Conservation (phyloP, 2,113 vertebrate genomes). For the Cyprichromis sp. region DNA sequence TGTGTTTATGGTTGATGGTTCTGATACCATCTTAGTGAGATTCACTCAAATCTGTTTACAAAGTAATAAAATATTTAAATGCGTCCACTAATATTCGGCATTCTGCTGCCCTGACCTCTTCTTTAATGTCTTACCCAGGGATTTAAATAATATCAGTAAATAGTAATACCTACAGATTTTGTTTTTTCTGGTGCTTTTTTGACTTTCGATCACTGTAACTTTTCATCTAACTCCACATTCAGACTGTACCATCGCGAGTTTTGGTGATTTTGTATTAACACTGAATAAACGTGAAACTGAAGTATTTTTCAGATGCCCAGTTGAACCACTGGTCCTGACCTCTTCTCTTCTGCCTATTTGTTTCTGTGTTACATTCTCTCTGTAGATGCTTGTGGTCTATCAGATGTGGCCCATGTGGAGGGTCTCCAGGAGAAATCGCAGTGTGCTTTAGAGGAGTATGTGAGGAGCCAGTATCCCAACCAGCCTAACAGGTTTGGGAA, state of each 20-base stretch:
- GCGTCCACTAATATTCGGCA: fast-evolving
- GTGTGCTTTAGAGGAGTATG: conserved; percentile 96
- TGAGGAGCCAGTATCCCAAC: conserved; percentile 96
- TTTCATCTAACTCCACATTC: neutral
- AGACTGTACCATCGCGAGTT: neutral
- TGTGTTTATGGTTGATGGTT: neutral
- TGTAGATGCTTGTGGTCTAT: conserved; percentile 95
- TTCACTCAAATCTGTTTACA: neutral
- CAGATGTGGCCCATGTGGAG: conserved; percentile 93
- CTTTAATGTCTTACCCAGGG: neutral
- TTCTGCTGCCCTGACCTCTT: neutral
- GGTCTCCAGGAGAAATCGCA: conserved; percentile 98
- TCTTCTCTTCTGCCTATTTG: neutral
- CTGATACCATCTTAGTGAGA: neutral
- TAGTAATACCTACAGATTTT: neutral
- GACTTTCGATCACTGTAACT: neutral
- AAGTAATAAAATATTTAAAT: neutral
- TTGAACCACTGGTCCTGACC: neutral
- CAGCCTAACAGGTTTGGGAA: conserved; percentile 95
- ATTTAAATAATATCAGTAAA: neutral
- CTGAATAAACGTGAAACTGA: neutral
- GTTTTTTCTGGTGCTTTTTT: neutral
- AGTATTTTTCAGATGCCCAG: neutral
- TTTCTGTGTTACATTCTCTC: neutral
- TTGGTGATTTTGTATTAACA: neutral